Conservation (phyloP, 37 sponge, comb jelly and placozoan species). For the Dysidea cf. avara region DNA sequence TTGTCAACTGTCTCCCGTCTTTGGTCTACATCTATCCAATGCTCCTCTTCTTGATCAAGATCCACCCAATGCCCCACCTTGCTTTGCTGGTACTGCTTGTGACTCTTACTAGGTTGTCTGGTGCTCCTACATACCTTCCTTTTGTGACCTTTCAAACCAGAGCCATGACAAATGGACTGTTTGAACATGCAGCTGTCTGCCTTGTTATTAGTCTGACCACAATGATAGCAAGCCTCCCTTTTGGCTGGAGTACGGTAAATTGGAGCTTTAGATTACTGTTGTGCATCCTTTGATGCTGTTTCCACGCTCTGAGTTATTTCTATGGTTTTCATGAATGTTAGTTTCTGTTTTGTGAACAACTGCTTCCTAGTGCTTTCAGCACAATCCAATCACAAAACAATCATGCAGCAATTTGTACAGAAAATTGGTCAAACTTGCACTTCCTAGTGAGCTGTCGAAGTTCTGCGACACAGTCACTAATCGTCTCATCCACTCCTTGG, state of each 20-base stretch:
- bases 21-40: no score
- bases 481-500: neutral
- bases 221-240: conserved; percentile 4
- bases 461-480: conserved; percentile 6
- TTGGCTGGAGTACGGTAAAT: neutral
- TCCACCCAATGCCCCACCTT: no score
- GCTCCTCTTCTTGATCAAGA: no score
- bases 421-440: conserved; percentile 2
- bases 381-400: neutral
- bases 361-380: neutral
- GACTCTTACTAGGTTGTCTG: no score
- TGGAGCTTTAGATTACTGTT: neutral
- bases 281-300: conserved; percentile 1
- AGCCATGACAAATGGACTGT: no score
- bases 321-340: neutral
- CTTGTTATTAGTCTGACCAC: neutral
- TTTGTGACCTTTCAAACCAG: neutral
- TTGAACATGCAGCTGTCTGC: neutral
- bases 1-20: no score
- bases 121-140: neutral
- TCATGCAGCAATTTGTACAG: neutral
- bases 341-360: no score
- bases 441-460: neutral
- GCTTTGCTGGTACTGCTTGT: no score
- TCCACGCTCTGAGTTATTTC: neutral